Evolutionary conservation across 2,113 vertebrate species (phyloP).

Genomic region (Phylloscopus whistleri): DNA sequence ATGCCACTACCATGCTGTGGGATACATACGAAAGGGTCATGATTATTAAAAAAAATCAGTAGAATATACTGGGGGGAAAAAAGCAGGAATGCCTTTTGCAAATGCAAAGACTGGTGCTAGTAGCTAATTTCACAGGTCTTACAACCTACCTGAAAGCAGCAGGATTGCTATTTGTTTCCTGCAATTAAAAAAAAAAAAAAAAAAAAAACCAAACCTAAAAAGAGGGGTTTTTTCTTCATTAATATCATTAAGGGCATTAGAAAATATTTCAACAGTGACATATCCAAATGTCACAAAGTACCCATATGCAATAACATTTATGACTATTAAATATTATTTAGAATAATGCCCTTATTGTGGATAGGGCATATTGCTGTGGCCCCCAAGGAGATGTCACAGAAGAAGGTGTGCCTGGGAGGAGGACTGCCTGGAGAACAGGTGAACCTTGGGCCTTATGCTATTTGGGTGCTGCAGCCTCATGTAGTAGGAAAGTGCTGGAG

Average conservation of each 20-base stretch:
- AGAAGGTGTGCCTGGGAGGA: background rate
- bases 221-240: background rate
- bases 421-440: background rate
- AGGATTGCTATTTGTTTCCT: background rate
- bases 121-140: background rate
- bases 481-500: background rate
- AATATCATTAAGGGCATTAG: background rate
- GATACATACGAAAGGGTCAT: background rate
- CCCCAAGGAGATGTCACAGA: background rate
- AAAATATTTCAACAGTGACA: background rate
- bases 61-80: background rate
- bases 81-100: background rate
- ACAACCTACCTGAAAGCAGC: background rate
- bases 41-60: background rate
- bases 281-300: background rate
- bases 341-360: background rate
- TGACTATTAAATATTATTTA: background rate
- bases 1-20: background rate
- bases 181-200: background rate
- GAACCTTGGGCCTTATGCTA: background rate
- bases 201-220: background rate
- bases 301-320: background rate
- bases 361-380: background rate
- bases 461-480: background rate
- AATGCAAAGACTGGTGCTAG: background rate